phyloP scores from a whole-genome alignment of 2,113 vertebrate species.

The Zosterops lateralis region DNA sequence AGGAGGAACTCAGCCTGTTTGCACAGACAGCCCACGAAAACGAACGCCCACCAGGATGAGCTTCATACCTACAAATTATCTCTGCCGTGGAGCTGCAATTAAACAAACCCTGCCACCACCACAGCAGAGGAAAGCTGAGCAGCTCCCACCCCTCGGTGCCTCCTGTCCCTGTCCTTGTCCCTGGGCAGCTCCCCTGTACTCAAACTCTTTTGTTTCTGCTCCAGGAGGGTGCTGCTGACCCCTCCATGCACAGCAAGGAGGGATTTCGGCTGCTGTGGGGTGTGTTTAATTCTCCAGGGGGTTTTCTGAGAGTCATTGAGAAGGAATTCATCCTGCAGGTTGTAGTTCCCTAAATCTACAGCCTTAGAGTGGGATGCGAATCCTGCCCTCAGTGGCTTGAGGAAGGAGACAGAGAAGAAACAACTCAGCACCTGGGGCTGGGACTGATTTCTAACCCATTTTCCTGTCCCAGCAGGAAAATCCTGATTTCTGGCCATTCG shows the following conservation, averaged over 20 bases:
- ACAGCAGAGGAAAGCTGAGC: neutral
- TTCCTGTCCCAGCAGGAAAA: neutral
- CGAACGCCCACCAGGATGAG: neutral
- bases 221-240: neutral
- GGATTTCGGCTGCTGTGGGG: accelerated
- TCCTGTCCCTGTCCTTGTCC: neutral
- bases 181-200: neutral
- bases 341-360: neutral
- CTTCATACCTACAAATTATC: constrained; percentile 16
- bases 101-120: neutral
- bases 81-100: neutral
- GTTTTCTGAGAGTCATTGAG: neutral
- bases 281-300: neutral
- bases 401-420: neutral
- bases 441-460: neutral
- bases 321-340: neutral
- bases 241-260: neutral
- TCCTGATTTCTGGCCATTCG: accelerated
- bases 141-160: neutral
- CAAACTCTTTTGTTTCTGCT: neutral
- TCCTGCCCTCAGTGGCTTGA: neutral
- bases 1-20: neutral
- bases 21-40: neutral
- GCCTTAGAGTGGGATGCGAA: neutral
- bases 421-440: accelerated